Percentiles rank a stretch among this genome's conserved stretches.
Evolutionary conservation across 2,888 invertebrate genomes (phyloP).

Genomic region (Exephanes ischioxanthus): DNA sequence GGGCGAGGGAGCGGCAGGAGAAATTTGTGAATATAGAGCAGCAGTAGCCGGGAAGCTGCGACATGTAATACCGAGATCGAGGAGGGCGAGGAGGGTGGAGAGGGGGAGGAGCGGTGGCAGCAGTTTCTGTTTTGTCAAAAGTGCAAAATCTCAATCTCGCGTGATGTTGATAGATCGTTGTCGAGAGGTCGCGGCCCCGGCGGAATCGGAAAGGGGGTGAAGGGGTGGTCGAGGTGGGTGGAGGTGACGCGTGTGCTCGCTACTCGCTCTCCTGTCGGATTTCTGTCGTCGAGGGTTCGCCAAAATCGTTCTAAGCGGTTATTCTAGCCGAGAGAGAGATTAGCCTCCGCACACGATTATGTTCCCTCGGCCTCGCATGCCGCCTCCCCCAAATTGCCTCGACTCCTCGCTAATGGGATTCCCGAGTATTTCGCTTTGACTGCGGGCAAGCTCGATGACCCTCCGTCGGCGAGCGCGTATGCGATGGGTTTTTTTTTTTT

Average conservation of each 20-base stretch:
- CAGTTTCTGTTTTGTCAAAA: slow-evolving; percentile 72
- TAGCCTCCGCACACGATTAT: slow-evolving; percentile 23
- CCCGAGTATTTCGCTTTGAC: slow-evolving; percentile 30
- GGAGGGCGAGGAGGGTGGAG: slow-evolving; percentile 34
- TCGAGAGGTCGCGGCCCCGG: slow-evolving; percentile 22
- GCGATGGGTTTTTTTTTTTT: neutral
- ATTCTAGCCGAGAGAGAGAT: slow-evolving; percentile 15
- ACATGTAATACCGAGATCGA: slow-evolving; percentile 12
- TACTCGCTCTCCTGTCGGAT: neutral
- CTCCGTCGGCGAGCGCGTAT: slow-evolving; percentile 32
- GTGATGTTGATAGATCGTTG: slow-evolving; percentile 76
- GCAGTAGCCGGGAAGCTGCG: slow-evolving; percentile 38
- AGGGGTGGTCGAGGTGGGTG: neutral
- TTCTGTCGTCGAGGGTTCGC: slow-evolving; percentile 3
- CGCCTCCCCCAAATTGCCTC: neutral
- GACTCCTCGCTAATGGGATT: slow-evolving; percentile 28
- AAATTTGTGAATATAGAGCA: slow-evolving; percentile 73
- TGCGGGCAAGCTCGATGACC: slow-evolving; percentile 11
- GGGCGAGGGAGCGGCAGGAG: slow-evolving; percentile 41
- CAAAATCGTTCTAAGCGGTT: neutral
- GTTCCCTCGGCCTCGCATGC: neutral
- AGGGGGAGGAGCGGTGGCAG: slow-evolving; percentile 12
- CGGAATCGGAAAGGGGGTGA: too few relatives aligned
- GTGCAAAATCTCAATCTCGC: slow-evolving; percentile 76
- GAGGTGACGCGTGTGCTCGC: neutral